Percentiles rank a stretch among this genome's conserved stretches.
phyloP scores from a whole-genome alignment of 2,797 vertebrate species.

The Alauda arvensis region DNA sequence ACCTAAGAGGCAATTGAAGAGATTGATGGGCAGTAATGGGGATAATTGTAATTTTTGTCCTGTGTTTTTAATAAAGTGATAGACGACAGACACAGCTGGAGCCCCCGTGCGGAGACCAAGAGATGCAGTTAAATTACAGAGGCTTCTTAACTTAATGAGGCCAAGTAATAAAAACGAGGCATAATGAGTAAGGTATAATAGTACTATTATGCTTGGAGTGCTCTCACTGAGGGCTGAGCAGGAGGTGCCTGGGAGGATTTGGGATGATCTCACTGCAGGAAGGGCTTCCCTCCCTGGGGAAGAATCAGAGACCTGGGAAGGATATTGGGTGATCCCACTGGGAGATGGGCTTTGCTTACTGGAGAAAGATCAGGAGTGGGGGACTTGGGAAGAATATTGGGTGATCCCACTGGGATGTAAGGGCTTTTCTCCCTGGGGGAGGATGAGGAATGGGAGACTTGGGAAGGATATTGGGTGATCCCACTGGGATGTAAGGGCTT shows the following conservation, averaged over 20 bases:
- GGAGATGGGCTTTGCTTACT: not conserved
- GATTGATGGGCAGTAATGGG: slow-evolving; percentile 22
- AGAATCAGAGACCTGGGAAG: not conserved
- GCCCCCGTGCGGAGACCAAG: slow-evolving; percentile 16
- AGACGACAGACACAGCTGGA: slow-evolving; percentile 19
- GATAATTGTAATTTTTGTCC: slow-evolving; percentile 42
- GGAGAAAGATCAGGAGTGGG: not conserved
- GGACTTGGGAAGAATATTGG: not conserved
- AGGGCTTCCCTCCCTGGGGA: not conserved
- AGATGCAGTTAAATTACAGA: slow-evolving; percentile 54
- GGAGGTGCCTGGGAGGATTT: not conserved
- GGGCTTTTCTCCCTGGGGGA: not conserved
- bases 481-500: not conserved
- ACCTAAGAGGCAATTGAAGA: slow-evolving; percentile 23
- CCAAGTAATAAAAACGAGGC: slow-evolving; percentile 41
- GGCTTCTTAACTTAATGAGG: slow-evolving; percentile 50
- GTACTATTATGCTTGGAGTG: slow-evolving; percentile 10
- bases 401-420: not conserved
- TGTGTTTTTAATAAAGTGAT: slow-evolving; percentile 41
- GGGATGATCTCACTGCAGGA: not conserved
- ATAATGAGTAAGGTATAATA: slow-evolving; percentile 40
- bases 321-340: not conserved
- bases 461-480: no score
- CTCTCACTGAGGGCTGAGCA: not conserved
- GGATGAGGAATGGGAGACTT: not conserved